Evolutionary conservation across 2,888 invertebrate species (phyloP).

Genomic region (Polyploca ridens): DNA sequence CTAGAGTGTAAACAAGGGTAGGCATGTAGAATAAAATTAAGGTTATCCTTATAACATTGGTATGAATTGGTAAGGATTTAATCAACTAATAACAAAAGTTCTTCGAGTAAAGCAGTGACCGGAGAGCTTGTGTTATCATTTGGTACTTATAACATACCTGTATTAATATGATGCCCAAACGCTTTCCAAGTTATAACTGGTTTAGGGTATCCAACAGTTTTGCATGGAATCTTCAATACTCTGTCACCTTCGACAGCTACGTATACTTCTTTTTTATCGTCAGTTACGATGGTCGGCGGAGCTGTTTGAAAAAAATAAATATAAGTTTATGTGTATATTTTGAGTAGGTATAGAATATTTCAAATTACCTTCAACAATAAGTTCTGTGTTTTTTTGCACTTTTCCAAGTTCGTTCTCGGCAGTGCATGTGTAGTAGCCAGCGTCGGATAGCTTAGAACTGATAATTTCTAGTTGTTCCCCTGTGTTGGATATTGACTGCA

Average conservation of each 20-base stretch:
- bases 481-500: not conserved
- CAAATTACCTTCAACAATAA: constrained; percentile 5
- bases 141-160: not conserved
- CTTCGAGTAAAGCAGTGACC: no score
- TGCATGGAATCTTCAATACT: constrained; percentile 4
- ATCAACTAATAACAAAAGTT: no score
- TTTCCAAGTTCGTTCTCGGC: constrained; percentile 6
- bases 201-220: constrained; percentile 13
- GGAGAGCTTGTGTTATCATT: not conserved
- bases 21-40: no score
- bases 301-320: not conserved
- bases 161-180: not conserved
- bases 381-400: not conserved
- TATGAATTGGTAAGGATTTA: no score
- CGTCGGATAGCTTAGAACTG: not conserved
- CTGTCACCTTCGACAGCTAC: constrained; percentile 2
- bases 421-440: constrained; percentile 2
- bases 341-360: not conserved
- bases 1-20: no score
- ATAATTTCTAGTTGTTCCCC: not conserved
- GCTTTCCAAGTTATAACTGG: constrained; percentile 7
- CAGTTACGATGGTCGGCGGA: not conserved
- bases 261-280: not conserved
- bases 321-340: no score
- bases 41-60: no score